Conservation (phyloP, 1,140 invertebrate species). For the Atta texana region DNA sequence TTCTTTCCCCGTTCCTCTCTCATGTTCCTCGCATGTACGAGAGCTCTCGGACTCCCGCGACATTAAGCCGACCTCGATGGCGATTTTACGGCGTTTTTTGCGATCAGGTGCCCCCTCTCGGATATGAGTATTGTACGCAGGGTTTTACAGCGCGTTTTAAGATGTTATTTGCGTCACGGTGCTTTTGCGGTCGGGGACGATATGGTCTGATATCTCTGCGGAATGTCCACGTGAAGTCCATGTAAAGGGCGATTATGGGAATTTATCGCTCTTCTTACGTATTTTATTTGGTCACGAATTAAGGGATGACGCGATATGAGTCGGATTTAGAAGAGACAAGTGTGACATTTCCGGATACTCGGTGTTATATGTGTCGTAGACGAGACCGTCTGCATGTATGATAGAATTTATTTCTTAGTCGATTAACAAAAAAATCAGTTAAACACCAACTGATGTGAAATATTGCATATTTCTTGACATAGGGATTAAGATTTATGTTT, state of each 20-base stretch:
- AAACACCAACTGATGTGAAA: not conserved
- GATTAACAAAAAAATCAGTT: not conserved
- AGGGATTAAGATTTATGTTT: not conserved
- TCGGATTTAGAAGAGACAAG: not conserved
- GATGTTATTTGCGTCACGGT: constrained; percentile 56
- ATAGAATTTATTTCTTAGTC: not conserved
- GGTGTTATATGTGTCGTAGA: not conserved
- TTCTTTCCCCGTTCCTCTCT: not conserved
- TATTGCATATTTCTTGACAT: not conserved
- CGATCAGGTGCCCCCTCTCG: constrained; percentile 36
- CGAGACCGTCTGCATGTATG: not conserved
- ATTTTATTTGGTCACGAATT: constrained; percentile 40
- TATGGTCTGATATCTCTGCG: constrained; percentile 35
- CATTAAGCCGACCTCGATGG: constrained; percentile 59
- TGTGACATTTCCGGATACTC: not conserved
- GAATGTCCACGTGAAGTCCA: constrained; percentile 38
- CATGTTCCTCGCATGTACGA: not conserved
- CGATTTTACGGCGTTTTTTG: constrained; percentile 64
- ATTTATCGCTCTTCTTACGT: constrained; percentile 42
- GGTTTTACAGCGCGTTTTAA: constrained; percentile 48
- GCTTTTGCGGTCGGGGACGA: constrained; percentile 29
- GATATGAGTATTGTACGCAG: constrained; percentile 15
- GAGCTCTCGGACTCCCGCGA: constrained; percentile 19
- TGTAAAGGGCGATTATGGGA: constrained; percentile 48
- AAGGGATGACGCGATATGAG: not conserved